Evolutionary conservation across 1,140 invertebrate genomes (phyloP), one percentile per base, ranked within the genome.

Genomic region (Drosophila willistoni): DNA sequence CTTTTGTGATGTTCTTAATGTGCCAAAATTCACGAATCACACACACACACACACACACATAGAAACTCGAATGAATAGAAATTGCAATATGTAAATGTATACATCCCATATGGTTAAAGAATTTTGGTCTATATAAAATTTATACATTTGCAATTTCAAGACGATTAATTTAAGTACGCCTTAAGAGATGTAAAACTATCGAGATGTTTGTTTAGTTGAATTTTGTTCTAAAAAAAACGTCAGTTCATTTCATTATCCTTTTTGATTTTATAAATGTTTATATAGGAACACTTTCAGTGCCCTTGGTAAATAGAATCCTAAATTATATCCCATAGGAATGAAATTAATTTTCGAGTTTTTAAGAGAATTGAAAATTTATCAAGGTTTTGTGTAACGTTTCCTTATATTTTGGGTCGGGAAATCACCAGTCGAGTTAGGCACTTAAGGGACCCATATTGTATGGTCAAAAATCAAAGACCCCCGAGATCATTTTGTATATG

Each of bases 1-100:
- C 82, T 79, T 77, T 77, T 76, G 73, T 57, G 73, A 59, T 66
- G 74, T 79, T 86, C 79, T 72, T 87, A 86, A 86, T 86, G 82
- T 86, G 82, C 82, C 82, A 86, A 86, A 86, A 77, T 62, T 87
- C 78, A 68, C 68, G 67, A 56, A 77, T 44, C 59, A 10, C 44
- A 55, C 63, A 64, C 60, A 57, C 25, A 68, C 34, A 44, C 13
- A 12, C 25, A 44, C 13, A 12, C 19, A 13, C 36, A 61, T 14
- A 77, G 19, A 47, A 63, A 64, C 34, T 36, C 5, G 6, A 29
- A 29, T 29, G 29, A 29, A 29, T 29, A 29, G 29, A 29, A 29
- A 29, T 29, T 29, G 29, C 29, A 29, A 25, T 25, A 25, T 25
- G 22, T 25, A 25, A 25, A 77, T 71, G 55, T 39, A 70, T 54